These are phyloP conservation scores for Metellina segmentata DNA, from an alignment of 2,888 invertebrate genomes.

Conservation along the genomic window DNA sequence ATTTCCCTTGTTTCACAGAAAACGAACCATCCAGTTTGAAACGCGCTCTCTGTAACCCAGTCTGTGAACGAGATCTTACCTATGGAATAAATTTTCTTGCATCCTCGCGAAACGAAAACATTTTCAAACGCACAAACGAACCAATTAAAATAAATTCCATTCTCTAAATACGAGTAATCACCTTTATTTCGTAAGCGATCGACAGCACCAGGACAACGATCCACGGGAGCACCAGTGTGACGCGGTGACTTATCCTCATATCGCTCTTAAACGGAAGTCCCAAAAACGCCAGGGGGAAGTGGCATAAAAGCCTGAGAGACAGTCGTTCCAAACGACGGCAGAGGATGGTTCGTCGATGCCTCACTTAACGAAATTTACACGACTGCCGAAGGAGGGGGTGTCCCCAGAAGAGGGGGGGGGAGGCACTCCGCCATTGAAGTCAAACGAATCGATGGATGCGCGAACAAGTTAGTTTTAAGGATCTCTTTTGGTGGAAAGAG, in stretches of 20 bases:
- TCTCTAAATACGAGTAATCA: too few relatives aligned
- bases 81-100: too few relatives aligned
- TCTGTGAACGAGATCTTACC: too few relatives aligned
- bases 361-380: constrained; percentile 71
- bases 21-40: too few relatives aligned
- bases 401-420: neutral
- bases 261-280: neutral
- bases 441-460: constrained; percentile 61
- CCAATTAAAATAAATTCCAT: too few relatives aligned
- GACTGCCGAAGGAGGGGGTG: constrained; percentile 7
- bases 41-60: too few relatives aligned
- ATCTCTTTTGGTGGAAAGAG: neutral
- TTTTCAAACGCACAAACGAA: too few relatives aligned
- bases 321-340: constrained; percentile 26
- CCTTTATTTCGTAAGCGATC: too few relatives aligned
- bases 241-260: constrained; percentile 11
- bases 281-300: constrained; percentile 31
- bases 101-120: too few relatives aligned
- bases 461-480: constrained; percentile 48
- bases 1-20: too few relatives aligned
- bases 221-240: too few relatives aligned
- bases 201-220: too few relatives aligned
- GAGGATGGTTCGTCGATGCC: constrained; percentile 48
- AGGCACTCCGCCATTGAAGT: constrained; percentile 31
- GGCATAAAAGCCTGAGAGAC: constrained; percentile 50